Evolutionary conservation across 23 tunicate genomes (phyloP).

Genomic region (Phallusia fumigata): DNA sequence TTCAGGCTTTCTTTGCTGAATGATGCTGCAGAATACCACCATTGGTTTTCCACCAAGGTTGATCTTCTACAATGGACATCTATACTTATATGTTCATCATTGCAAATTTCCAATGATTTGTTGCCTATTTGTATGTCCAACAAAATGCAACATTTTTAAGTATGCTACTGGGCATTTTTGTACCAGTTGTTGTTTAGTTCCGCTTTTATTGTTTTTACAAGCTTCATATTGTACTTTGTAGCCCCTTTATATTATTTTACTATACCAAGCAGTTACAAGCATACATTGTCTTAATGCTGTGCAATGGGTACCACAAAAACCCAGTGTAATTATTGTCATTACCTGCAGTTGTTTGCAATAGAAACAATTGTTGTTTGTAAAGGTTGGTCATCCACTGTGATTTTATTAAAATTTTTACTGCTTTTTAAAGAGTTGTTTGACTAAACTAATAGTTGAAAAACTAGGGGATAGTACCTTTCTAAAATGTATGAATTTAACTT

Average conservation of each 20-base stretch:
- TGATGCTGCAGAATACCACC: background rate
- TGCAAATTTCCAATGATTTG: no score
- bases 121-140: no score
- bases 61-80: background rate
- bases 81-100: no score
- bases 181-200: background rate
- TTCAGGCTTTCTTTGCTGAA: background rate
- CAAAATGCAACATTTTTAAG: background rate
- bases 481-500: no score
- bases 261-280: background rate
- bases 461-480: no score
- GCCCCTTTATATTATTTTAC: background rate
- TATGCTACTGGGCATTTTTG: background rate
- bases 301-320: background rate
- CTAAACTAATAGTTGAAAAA: background rate
- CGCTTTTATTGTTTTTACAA: no score
- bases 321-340: background rate
- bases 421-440: background rate
- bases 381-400: background rate
- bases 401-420: background rate
- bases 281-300: background rate
- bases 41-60: background rate
- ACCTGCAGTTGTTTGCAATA: constrained; percentile 5
- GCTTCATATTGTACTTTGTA: background rate
- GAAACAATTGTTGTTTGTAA: background rate